These are phyloP conservation scores for Ptilorrhoa leucosticta DNA, from an alignment of 2,113 vertebrate species.

Conservation along the genomic window DNA sequence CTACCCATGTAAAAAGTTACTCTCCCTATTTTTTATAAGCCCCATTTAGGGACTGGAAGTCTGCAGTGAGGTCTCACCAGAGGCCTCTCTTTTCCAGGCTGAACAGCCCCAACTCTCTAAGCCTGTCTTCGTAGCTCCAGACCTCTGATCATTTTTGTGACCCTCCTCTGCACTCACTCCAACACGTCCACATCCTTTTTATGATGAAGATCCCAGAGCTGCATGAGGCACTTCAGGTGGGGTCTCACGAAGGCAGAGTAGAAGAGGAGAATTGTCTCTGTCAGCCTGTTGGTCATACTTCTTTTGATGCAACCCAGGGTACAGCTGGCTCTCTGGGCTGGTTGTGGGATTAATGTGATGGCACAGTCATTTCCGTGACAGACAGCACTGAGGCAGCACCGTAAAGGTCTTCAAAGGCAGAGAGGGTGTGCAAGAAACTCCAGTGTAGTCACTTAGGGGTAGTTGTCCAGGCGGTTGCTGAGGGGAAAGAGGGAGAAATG, in stretches of 20 bases:
- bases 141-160: neutral
- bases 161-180: neutral
- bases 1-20: neutral
- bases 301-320: neutral
- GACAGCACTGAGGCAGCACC: neutral
- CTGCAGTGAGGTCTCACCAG: neutral
- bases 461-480: neutral
- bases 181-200: neutral
- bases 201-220: neutral
- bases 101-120: neutral
- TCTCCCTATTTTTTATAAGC: neutral
- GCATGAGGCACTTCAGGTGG: neutral
- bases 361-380: rapidly evolving
- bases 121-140: neutral
- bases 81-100: neutral
- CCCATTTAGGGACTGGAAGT: neutral
- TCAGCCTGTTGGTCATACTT: neutral
- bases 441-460: neutral
- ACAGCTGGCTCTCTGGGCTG: neutral
- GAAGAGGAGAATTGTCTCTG: neutral
- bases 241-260: rapidly evolving
- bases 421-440: neutral
- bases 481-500: neutral
- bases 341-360: neutral
- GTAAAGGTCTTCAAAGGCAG: neutral